Conservation (phyloP, 2,888 invertebrate species). For the Seira ritae region DNA sequence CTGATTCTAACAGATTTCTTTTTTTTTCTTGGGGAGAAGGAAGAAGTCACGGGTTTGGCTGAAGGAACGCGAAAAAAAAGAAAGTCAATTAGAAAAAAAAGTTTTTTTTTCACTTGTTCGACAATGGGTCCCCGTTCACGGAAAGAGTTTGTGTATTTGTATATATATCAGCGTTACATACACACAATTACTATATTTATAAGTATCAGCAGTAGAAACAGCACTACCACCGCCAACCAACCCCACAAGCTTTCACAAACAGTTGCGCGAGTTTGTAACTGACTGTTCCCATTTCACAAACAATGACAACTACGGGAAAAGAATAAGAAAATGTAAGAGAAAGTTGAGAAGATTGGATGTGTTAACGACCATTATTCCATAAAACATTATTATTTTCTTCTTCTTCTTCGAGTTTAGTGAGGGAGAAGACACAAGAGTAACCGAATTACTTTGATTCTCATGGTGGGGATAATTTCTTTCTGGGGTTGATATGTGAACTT, state of each 20-base stretch:
- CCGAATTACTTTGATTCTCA: background rate
- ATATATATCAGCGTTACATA: too few relatives aligned
- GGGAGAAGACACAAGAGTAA: background rate
- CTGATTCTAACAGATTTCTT: background rate
- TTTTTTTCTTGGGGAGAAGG: background rate
- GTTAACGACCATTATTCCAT: background rate
- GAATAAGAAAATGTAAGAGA: background rate
- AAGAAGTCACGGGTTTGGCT: background rate
- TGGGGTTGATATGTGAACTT: background rate
- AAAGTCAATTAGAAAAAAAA: background rate
- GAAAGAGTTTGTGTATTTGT: too few relatives aligned
- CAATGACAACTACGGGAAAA: background rate
- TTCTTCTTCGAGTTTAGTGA: background rate
- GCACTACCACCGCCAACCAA: background rate
- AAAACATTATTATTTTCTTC: background rate
- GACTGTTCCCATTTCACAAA: conserved; percentile 8
- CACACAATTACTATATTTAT: too few relatives aligned
- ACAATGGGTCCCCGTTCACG: background rate
- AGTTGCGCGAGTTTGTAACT: background rate
- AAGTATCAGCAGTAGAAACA: too few relatives aligned
- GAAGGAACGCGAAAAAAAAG: background rate
- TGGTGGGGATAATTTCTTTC: background rate
- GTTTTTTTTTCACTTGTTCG: background rate
- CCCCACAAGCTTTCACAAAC: background rate
- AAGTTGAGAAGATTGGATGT: background rate